Evolutionary conservation across 2,113 vertebrate genomes (phyloP), one percentile per base, ranked within the genome.

Genomic region (Aptenodytes patagonicus): DNA sequence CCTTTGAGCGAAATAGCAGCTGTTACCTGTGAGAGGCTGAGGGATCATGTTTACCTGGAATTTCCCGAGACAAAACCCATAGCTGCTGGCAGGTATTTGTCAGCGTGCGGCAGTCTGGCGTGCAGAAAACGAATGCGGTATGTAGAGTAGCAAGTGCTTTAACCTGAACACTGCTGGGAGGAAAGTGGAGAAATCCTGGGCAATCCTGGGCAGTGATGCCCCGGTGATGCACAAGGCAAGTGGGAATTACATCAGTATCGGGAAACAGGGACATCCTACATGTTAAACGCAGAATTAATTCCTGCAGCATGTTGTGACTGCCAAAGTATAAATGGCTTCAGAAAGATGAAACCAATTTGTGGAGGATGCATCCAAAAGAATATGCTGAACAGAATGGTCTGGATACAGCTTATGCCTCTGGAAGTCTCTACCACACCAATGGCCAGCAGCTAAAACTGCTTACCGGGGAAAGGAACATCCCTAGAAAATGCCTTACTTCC

Each of bases 1-100:
- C 91, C 94, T 97, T 91, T 96, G 71, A 97, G 95, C 93, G 20
- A 95, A 94, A 94, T 19, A 87, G 96, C 95, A 96, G 96, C 95
- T 97, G 93, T 93, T 96, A 87, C 60, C 46, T 88, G 13, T 2
- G 3, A 88, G 84, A 94, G 34, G 42, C 66, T 87, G 71, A 90
- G 42, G 42, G 64, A 95, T 96, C 91, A 68, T 24, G 42, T 91
- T 95, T 70, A 83, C 78, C 58, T 93, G 96, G 96, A 97, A 97
- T 96, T 97, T 92, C 94, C 94, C 97, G 47, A 69, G 44, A 83
- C 81, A 87, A 96, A 94, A 46, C 81, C 22, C 29, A 15, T n/a
- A 80, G 84, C 87, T 97, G 78, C 70, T 95, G 89, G 77, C 70
- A 95, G 68, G 58, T 62, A 32, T 54, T 94, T 94, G 82, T 93